Evolutionary conservation across 2,797 vertebrate species (phyloP).

Genomic region (Myripristis murdjan): DNA sequence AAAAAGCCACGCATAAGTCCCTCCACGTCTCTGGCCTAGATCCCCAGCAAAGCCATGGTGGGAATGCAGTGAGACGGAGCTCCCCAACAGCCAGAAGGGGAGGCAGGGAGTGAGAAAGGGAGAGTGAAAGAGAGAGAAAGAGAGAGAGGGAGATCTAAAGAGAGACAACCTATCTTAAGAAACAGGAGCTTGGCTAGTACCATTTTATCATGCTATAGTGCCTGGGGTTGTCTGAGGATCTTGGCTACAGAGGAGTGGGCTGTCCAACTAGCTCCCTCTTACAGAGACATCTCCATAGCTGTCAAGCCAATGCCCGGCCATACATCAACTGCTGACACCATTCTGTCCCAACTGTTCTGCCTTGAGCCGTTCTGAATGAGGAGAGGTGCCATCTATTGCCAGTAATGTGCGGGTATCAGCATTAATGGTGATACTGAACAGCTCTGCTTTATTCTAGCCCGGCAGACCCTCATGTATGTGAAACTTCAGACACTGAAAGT

Average conservation of each 20-base stretch:
- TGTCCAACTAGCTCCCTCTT: slow-evolving; percentile 19
- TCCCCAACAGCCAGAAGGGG: slow-evolving; percentile 38
- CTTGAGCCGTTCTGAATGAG: slow-evolving; percentile 37
- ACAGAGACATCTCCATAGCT: slow-evolving; percentile 46
- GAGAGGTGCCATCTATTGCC: slow-evolving; percentile 31
- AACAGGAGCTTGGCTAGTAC: slow-evolving; percentile 46
- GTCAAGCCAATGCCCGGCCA: slow-evolving; percentile 22
- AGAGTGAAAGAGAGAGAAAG: background rate
- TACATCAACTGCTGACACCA: slow-evolving; percentile 31
- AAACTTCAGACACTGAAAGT: slow-evolving; percentile 46
- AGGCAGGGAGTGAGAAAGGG: slow-evolving; percentile 6
- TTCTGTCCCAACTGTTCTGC: slow-evolving; percentile 47
- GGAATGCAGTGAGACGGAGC: slow-evolving; percentile 49
- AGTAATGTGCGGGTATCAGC: slow-evolving; percentile 5
- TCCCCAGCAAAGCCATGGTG: slow-evolving; percentile 57
- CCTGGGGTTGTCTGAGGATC: slow-evolving; percentile 55
- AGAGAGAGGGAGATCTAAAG: slow-evolving; percentile 25
- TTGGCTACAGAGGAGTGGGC: slow-evolving; percentile 38
- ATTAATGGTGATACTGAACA: slow-evolving; percentile 9
- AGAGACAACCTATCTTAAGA: slow-evolving; percentile 35
- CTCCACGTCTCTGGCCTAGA: slow-evolving; percentile 35
- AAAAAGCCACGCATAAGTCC: slow-evolving; percentile 1
- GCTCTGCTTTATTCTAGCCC: slow-evolving; percentile 36
- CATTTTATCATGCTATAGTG: slow-evolving; percentile 34
- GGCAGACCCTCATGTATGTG: slow-evolving; percentile 32